A percentile compares a stretch with the other conserved stretches of the same genome.
These are phyloP conservation scores for Accipiter virgatus DNA, from an alignment of 2,113 vertebrate genomes.

Conservation along the genomic window DNA sequence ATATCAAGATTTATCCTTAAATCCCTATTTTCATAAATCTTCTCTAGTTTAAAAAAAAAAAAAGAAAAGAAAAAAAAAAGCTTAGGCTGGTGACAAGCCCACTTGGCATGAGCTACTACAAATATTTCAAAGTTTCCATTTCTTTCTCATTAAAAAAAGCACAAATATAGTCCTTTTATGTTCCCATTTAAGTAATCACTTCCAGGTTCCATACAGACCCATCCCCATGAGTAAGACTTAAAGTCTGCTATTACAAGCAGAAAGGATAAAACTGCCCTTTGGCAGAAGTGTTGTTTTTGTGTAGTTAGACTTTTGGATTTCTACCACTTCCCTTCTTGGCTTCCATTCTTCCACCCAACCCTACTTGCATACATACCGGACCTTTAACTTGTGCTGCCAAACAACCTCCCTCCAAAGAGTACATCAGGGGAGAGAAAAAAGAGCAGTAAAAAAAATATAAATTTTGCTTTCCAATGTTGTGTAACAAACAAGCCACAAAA, in stretches of 20 bases:
- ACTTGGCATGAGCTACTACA: not conserved
- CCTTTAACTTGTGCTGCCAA: not conserved
- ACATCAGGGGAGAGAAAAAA: not conserved
- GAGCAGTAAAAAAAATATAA: not conserved
- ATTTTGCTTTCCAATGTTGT: not conserved
- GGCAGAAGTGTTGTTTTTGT: constrained; percentile 17
- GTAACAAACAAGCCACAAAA: not conserved
- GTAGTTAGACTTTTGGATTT: not conserved
- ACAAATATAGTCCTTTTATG: constrained; percentile 10
- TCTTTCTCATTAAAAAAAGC: not conserved
- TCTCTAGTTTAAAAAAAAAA: not conserved
- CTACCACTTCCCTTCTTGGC: not conserved
- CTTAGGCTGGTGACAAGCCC: not conserved
- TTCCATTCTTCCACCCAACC: not conserved
- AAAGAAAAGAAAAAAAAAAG: not conserved
- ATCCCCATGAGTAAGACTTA: not conserved
- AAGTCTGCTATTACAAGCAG: not conserved
- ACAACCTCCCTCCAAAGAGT: not conserved
- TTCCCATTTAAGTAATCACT: constrained; percentile 41
- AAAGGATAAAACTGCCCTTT: constrained; percentile 21
- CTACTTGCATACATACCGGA: not conserved
- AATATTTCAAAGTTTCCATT: constrained; percentile 26
- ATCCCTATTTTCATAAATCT: not conserved
- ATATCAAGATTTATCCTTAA: not conserved
- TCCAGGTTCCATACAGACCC: constrained; percentile 6